These are phyloP conservation scores for Xanthorhoe spadicearia DNA, from an alignment of 2,888 invertebrate genomes.

Conservation along the genomic window DNA sequence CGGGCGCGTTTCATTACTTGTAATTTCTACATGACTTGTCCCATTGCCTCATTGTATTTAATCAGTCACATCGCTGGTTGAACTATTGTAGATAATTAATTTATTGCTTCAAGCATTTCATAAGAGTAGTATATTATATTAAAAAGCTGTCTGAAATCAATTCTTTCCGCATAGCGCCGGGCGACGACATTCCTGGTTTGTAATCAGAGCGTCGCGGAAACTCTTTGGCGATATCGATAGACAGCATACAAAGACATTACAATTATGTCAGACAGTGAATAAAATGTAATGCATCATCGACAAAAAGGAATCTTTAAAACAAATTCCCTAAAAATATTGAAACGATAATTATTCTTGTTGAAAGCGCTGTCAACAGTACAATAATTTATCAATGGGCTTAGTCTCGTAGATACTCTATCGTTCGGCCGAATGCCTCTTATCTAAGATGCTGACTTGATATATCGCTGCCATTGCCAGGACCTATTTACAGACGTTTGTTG, in stretches of 20 bases:
- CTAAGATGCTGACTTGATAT: slow-evolving; percentile 32
- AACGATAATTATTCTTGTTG: background rate
- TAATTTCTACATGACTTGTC: background rate
- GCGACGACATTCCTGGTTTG: slow-evolving; percentile 42
- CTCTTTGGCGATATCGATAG: slow-evolving; percentile 47
- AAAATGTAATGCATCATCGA: background rate
- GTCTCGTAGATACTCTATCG: background rate
- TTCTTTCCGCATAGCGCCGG: slow-evolving; percentile 42
- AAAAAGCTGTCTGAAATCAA: slow-evolving; percentile 34
- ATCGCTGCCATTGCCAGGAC: slow-evolving; percentile 36
- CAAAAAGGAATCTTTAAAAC: background rate
- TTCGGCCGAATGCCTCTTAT: slow-evolving; percentile 3
- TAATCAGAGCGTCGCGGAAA: slow-evolving; percentile 50
- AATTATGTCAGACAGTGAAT: slow-evolving; percentile 11
- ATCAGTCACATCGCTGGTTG: background rate
- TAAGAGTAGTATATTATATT: slow-evolving; percentile 22
- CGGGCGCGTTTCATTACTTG: background rate
- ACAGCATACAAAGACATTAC: slow-evolving; percentile 43
- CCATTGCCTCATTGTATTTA: background rate
- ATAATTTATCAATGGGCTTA: background rate
- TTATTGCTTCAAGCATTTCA: slow-evolving; percentile 7
- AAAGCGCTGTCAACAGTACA: background rate
- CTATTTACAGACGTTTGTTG: slow-evolving; percentile 44
- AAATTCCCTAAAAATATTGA: background rate
- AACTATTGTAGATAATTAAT: slow-evolving; percentile 3